phyloP scores from a whole-genome alignment of 2,113 vertebrate species.

The Sapayoa aenigma region DNA sequence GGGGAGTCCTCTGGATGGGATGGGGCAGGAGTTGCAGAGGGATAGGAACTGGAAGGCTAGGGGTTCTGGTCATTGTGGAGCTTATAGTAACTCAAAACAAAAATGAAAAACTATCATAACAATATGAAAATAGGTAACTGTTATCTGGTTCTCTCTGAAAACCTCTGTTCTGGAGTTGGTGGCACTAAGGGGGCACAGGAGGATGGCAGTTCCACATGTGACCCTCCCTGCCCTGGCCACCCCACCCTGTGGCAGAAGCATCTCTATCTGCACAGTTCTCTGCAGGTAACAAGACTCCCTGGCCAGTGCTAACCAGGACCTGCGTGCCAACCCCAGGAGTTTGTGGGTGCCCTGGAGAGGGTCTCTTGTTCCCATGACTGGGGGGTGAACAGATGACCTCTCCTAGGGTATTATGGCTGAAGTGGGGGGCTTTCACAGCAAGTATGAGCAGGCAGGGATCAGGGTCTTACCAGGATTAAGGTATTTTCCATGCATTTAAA shows the following conservation, averaged over 20 bases:
- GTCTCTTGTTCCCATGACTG: neutral
- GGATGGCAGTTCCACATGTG: neutral
- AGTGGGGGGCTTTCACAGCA: neutral
- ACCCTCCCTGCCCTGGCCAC: neutral
- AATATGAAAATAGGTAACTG: neutral
- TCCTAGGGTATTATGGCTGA: neutral
- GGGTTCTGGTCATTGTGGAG: neutral
- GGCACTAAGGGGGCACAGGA: neutral
- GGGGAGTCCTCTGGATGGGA: neutral
- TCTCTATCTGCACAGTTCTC: neutral
- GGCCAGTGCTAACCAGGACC: neutral
- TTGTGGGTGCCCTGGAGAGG: neutral
- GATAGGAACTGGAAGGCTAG: neutral
- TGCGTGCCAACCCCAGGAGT: accelerated
- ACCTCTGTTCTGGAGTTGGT: neutral
- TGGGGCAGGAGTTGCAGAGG: too few species aligned
- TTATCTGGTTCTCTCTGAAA: neutral
- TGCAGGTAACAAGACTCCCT: neutral
- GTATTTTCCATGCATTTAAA: constrained; percentile 37
- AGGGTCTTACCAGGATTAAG: constrained; percentile 12
- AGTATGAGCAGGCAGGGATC: neutral
- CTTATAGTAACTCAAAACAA: neutral
- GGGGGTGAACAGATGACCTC: neutral
- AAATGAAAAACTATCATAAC: neutral
- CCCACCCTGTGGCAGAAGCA: neutral